These are phyloP conservation scores for Origma solitaria DNA, from an alignment of 2,113 vertebrate genomes.

Conservation along the genomic window DNA sequence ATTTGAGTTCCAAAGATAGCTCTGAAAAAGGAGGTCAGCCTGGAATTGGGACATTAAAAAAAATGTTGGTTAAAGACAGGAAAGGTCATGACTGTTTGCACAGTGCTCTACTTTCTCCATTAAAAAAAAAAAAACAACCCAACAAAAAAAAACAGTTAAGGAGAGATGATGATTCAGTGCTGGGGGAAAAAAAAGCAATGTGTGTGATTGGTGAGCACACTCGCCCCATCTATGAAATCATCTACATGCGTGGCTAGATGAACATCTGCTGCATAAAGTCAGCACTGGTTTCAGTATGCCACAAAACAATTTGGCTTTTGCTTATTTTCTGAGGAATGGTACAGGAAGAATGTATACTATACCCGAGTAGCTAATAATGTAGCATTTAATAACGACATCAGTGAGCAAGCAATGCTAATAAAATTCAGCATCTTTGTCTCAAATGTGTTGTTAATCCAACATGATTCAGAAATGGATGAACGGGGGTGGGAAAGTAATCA, in stretches of 20 bases:
- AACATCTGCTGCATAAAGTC: constrained; percentile 66
- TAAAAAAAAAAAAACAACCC: not conserved
- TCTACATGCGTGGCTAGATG: constrained; percentile 58
- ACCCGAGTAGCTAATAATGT: constrained; percentile 48
- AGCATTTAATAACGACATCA: constrained; percentile 60
- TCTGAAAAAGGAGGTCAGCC: constrained; percentile 45
- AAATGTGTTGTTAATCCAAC: constrained; percentile 60
- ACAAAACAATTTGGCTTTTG: constrained; percentile 49
- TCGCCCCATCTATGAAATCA: constrained; percentile 63
- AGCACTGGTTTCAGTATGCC: constrained; percentile 41
- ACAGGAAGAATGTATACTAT: constrained; percentile 24
- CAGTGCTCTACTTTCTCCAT: constrained; percentile 53
- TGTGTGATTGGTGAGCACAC: constrained; percentile 41
- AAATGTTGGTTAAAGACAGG: constrained; percentile 39
- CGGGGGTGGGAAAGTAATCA: constrained; percentile 62
- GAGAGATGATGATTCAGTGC: constrained; percentile 60
- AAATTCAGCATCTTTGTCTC: constrained; percentile 56
- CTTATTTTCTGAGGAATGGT: constrained; percentile 29
- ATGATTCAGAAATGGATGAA: constrained; percentile 64
- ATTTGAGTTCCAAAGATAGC: constrained; percentile 42
- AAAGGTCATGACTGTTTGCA: constrained; percentile 59
- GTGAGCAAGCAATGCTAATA: constrained; percentile 57
- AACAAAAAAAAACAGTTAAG: not conserved
- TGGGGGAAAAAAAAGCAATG: not conserved
- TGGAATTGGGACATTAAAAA: constrained; percentile 50